Base-by-base conservation (phyloP, 2,888 invertebrate genomes). In the Merodon equestris region DNA sequence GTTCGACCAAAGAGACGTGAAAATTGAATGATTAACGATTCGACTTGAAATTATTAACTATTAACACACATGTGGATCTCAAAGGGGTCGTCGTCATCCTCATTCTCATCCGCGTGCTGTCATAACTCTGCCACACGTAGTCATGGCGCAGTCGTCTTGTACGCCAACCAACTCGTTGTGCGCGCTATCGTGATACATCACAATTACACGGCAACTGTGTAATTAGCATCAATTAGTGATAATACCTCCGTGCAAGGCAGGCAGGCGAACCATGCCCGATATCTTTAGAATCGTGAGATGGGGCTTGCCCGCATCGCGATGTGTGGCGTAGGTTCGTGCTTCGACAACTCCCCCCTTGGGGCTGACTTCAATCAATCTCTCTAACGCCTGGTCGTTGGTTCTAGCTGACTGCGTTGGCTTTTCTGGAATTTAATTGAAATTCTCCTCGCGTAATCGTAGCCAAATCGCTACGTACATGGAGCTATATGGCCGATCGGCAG, bases 11-110 rank as follows among this genome's bases (percentile, higher is more conserved):
- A 66, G 58, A 67, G 75, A 73, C 79, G 79, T 82, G 82, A 81
- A 82, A 82, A 83, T 82, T 82, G 81, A 81, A 82, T 83, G 81
- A 83, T 83, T 82, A 83, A 83, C 82, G 79, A 67, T 54, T 58
- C 56, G 42, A 14, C 44, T 63, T 47, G 61, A 63, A 67, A 76
- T 77, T 81, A 82, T 77, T 71, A 81, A 76, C 81, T 81, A 81
- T 82, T 82, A 82, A 71, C 81, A 79, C 79, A 81, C 81, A 75
- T 66, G 68, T 63, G 76, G 64, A 54, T 73, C 61, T 45, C 17
- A 63, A 73, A 73, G 73, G 67, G 72, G 73, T 68, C 58, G 73
- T 68, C 58, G 73, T 67, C 63, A 66, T 73, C 56, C 47, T 67
- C 73, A 56, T 61, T 18, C 36, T 47, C 50, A 18, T 71, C 1